These are phyloP conservation scores for Polyodon spathula DNA, from an alignment of 2,113 vertebrate species.

Conservation along the genomic window DNA sequence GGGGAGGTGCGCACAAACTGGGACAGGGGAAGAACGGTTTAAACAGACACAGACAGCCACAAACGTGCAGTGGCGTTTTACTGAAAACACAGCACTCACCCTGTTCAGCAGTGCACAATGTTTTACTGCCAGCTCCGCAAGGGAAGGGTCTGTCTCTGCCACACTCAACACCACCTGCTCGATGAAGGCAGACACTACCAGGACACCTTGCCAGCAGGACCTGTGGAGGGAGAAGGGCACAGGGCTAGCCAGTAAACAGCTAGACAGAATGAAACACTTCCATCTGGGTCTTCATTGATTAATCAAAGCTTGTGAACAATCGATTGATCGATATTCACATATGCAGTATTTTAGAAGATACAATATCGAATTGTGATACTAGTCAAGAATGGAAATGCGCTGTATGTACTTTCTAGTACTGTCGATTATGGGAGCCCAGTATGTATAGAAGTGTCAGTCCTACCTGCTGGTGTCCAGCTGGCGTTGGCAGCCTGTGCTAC, in stretches of 20 bases:
- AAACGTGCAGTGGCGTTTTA: neutral
- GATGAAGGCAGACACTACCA: constrained; percentile 46
- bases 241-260: neutral
- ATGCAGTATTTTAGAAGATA: no score
- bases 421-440: no score
- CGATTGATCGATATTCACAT: no score
- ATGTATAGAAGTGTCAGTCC: neutral
- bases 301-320: no score
- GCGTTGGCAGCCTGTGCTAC: constrained; percentile 29
- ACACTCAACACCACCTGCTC: constrained; percentile 43
- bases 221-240: constrained; percentile 21
- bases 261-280: no score
- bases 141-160: constrained; percentile 9
- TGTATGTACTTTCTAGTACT: no score
- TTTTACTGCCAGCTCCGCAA: constrained; percentile 37
- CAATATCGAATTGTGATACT: no score
- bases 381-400: no score
- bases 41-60: neutral
- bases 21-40: neutral
- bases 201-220: constrained; percentile 41
- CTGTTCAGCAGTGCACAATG: constrained; percentile 44
- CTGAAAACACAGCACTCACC: constrained; percentile 26
- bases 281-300: no score
- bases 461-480: constrained; percentile 47
- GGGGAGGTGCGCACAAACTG: constrained; percentile 49